Evolutionary conservation across 2,797 vertebrate species (phyloP), one percentile per base, ranked within the genome.

Genomic region (Adrianichthys oophorus): DNA sequence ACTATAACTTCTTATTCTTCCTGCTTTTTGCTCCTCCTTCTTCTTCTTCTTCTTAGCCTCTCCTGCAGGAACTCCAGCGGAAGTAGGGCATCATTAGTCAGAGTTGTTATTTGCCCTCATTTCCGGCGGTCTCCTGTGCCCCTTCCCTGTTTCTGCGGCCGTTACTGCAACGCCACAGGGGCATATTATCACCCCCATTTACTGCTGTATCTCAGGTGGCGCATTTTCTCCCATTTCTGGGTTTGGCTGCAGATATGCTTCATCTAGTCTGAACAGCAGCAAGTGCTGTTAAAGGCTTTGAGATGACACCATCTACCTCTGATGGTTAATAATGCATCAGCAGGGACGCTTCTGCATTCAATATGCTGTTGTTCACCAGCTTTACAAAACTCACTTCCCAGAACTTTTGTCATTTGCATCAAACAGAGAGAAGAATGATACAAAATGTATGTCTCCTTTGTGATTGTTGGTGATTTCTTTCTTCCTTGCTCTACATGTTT

Each of bases 401-500:
- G 84, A 88, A 85, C 54, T 74, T 66, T 62, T 21, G 48, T 57
- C 59, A 55, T 23, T 71, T 62, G 56, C 56, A 56, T 59, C 62
- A 42, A 29, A 83, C 62, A 61, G 52, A 68, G 52, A 69, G 54
- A 59, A 70, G 32, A 65, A 75, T 85, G 72, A 82, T 85, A 76
- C 84, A 79, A 88, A 87, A 79, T 78, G 64, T 70, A 56, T 89
- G 80, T 87, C 89, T 88, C 87, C 48, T 67, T 85, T 89, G 75
- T 86, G 80, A 89, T 87, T 84, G 72, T 77, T 65, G 49, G 51
- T 83, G 70, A 81, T 85, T 82, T 87, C 65, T 61, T 81, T 87
- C 70, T 84, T 78, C 72, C 74, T 65, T 69, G 75, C 72, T 68
- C 71, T 76, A 72, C 83, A 70, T 78, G 86, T 80, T 74, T 84